These are phyloP conservation scores for Harmothoe impar DNA, from an alignment of 2,888 invertebrate species.

Conservation along the genomic window DNA sequence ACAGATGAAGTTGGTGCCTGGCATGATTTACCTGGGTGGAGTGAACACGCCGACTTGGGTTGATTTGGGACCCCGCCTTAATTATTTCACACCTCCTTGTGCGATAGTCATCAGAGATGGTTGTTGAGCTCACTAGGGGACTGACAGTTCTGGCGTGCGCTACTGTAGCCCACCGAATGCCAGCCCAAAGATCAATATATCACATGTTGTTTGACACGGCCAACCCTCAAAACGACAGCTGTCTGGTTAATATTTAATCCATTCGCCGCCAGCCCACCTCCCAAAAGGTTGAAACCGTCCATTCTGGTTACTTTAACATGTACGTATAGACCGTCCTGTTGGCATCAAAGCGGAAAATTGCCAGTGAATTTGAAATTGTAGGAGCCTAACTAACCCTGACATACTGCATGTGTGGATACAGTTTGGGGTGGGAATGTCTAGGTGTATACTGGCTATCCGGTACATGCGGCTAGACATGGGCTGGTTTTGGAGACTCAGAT, in stretches of 20 bases:
- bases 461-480: no score
- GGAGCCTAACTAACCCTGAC: not conserved
- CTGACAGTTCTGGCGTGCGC: conserved; percentile 54
- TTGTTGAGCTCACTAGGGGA: not conserved
- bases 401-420: not conserved
- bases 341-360: conserved; percentile 22
- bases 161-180: not conserved
- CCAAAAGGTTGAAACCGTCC: conserved; percentile 20
- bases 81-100: conserved; percentile 55
- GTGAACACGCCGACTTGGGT: not conserved
- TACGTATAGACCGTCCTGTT: not conserved
- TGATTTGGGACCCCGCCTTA: not conserved
- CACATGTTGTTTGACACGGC: conserved; percentile 52
- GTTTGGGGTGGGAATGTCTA: no score
- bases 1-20: not conserved
- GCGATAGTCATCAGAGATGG: not conserved
- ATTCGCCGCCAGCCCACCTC: not conserved
- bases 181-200: conserved; percentile 48
- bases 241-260: conserved; percentile 55
- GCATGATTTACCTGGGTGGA: not conserved
- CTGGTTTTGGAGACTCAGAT: no score
- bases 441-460: no score
- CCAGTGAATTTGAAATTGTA: not conserved
- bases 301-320: conserved; percentile 36
- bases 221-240: conserved; percentile 45